Percentiles rank a stretch among this genome's conserved stretches.
Evolutionary conservation across 2,113 vertebrate genomes (phyloP).

Genomic region (Pachypanchax playfairii): DNA sequence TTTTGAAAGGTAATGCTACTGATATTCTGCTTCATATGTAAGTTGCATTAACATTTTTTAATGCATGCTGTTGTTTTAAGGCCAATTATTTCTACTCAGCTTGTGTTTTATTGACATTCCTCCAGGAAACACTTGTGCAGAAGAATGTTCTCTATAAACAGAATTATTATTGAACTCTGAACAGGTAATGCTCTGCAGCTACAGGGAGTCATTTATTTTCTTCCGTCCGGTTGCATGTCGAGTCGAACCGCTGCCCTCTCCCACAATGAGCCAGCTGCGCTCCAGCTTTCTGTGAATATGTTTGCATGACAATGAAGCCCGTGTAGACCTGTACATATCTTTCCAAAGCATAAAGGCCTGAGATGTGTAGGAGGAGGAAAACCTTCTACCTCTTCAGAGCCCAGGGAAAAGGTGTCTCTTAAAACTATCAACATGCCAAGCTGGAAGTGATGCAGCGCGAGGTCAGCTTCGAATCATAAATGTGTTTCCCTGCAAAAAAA

Average conservation of each 20-base stretch:
- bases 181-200: constrained; percentile 3
- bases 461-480: constrained; percentile 47
- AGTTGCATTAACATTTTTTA: neutral
- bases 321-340: constrained; percentile 6
- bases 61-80: neutral
- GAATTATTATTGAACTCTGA: constrained; percentile 1
- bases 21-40: neutral
- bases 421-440: constrained; percentile 45
- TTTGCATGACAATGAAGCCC: constrained; percentile 63
- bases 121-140: neutral
- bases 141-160: constrained; percentile 22
- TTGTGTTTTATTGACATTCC: neutral
- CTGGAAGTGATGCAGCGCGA: constrained; percentile 38
- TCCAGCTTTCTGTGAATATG: constrained; percentile 50
- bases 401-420: constrained; percentile 38
- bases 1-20: no score
- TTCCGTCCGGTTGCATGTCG: constrained; percentile 35
- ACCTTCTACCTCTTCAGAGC: constrained; percentile 33
- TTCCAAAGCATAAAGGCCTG: neutral
- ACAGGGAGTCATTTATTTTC: neutral
- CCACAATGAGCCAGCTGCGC: constrained; percentile 38
- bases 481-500: constrained; percentile 1
- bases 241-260: constrained; percentile 25
- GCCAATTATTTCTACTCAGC: neutral
- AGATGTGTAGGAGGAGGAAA: constrained; percentile 46